Evolutionary conservation across 2,888 invertebrate genomes (phyloP).

Genomic region (Cerastis leucographa): DNA sequence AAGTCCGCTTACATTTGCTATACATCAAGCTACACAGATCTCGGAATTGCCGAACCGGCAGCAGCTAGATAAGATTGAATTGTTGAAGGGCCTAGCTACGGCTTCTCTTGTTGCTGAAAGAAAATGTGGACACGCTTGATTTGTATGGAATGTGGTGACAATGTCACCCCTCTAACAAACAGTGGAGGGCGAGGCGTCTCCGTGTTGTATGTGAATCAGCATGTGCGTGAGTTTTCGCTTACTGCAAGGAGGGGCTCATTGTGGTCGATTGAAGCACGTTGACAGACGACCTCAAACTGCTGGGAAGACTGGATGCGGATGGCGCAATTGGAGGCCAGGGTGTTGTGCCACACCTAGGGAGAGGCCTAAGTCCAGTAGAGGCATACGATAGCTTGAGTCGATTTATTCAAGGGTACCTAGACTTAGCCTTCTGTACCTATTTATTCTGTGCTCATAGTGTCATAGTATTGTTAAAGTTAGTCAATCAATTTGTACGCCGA

Average conservation of each 20-base stretch:
- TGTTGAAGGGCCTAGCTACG: not conserved
- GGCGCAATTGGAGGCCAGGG: not conserved
- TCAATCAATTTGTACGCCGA: conserved; percentile 73
- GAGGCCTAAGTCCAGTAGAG: not conserved
- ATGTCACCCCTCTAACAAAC: too few relatives aligned
- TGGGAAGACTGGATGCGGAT: not conserved
- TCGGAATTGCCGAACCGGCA: not conserved
- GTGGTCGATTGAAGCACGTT: too few relatives aligned
- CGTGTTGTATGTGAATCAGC: too few relatives aligned
- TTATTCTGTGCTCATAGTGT: conserved; percentile 10
- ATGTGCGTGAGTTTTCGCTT: not conserved
- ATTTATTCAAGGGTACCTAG: too few relatives aligned
- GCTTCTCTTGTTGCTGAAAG: too few relatives aligned
- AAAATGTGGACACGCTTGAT: not conserved
- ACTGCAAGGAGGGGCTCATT: not conserved
- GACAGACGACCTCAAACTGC: too few relatives aligned
- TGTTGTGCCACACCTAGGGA: not conserved
- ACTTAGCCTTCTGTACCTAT: not conserved
- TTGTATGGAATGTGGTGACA: not conserved
- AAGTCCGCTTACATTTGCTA: not conserved
- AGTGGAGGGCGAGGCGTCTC: too few relatives aligned
- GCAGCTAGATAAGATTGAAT: not conserved
- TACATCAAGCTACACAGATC: not conserved
- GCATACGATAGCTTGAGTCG: not conserved
- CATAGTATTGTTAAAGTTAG: conserved; percentile 63